Evolutionary conservation across 2,888 invertebrate species (phyloP).

Genomic region (Cerastis leucographa): DNA sequence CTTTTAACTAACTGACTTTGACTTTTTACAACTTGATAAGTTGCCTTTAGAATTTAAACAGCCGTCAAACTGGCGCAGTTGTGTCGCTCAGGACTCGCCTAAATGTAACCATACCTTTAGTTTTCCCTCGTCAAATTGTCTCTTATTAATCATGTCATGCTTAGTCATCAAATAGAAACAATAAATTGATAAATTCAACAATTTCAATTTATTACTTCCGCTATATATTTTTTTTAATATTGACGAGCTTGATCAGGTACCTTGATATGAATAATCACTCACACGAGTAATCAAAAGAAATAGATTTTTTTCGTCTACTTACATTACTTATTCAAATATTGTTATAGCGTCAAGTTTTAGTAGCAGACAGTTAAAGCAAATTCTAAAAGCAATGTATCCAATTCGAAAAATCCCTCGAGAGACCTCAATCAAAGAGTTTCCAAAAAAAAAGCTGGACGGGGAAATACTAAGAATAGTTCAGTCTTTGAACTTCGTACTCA

Average conservation of each 20-base stretch:
- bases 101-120: neutral
- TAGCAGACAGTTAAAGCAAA: neutral
- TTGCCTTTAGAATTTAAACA: neutral
- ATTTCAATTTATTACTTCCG: neutral
- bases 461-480: constrained; percentile 13
- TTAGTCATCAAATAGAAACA: neutral
- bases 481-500: constrained; percentile 8
- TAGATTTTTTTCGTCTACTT: neutral
- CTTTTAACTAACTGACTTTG: neutral
- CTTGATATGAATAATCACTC: neutral
- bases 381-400: neutral
- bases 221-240: neutral
- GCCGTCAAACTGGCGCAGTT: neutral
- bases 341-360: neutral
- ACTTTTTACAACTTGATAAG: no score
- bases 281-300: neutral
- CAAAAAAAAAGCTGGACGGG: neutral
- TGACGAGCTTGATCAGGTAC: neutral
- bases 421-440: neutral
- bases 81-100: neutral
- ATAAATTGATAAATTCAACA: neutral
- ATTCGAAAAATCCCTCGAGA: constrained; percentile 7
- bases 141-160: neutral
- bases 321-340: neutral
- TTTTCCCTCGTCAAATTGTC: neutral